A percentile compares a stretch with the other conserved stretches of the same genome.
Conservation (phyloP, 2,797 vertebrate species). For the Enteromius thamalakanensis region DNA sequence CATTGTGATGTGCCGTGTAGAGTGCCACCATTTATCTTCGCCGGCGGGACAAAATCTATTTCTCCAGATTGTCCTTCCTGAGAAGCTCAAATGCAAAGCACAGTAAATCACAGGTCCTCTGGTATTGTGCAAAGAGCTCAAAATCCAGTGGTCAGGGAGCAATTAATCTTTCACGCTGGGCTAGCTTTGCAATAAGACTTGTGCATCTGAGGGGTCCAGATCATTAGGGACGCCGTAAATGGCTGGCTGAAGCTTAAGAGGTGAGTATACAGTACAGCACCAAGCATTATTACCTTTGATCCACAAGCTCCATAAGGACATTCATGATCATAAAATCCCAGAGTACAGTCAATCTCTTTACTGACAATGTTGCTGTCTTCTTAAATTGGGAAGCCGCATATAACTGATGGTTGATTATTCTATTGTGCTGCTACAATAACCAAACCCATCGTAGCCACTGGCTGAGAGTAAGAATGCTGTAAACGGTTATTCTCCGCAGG, state of each 20-base stretch:
- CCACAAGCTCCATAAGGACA: constrained; percentile 26
- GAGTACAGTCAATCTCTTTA: neutral
- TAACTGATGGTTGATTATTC: constrained; percentile 5
- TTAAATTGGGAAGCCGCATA: neutral
- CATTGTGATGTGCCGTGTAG: constrained; percentile 54
- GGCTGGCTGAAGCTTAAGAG: constrained; percentile 15
- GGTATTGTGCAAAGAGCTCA: constrained; percentile 43
- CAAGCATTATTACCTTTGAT: constrained; percentile 43
- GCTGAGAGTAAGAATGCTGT: constrained; percentile 7
- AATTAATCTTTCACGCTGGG: constrained; percentile 54
- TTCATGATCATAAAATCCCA: constrained; percentile 22
- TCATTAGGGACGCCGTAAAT: constrained; percentile 40
- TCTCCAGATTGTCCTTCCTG: constrained; percentile 52
- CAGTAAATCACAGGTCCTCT: constrained; percentile 51
- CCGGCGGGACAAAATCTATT: constrained; percentile 51
- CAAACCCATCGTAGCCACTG: neutral
- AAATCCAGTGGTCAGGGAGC: constrained; percentile 44
- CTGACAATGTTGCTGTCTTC: neutral
- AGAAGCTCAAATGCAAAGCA: constrained; percentile 48
- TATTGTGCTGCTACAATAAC: constrained; percentile 10
- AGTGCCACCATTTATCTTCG: constrained; percentile 60
- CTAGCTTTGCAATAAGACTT: constrained; percentile 41
- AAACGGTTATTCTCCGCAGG: neutral
- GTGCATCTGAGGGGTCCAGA: constrained; percentile 28
- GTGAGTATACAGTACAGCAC: constrained; percentile 29